Conservation (phyloP, 1,140 invertebrate species). For the Ericerus pela region DNA sequence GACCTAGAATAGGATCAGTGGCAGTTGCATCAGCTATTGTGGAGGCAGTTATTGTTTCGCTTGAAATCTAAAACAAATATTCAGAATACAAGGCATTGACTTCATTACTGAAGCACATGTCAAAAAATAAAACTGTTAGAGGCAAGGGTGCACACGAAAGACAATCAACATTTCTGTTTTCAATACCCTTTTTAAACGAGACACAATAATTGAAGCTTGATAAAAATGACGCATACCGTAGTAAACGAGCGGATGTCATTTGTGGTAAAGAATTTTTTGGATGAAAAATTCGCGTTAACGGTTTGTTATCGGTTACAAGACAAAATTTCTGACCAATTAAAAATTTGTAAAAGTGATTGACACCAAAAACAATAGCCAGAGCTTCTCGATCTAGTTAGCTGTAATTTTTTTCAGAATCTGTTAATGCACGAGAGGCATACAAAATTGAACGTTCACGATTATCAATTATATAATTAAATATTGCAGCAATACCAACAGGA, state of each 20-base stretch:
- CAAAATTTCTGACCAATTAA: conserved; percentile 33
- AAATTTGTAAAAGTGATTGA: conserved; percentile 27
- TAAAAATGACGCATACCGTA: conserved; percentile 1
- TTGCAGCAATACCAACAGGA: conserved; percentile 24
- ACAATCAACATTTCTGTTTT: conserved; percentile 23
- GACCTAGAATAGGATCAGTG: neutral
- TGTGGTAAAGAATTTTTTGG: conserved; percentile 11
- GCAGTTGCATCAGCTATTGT: neutral
- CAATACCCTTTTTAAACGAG: conserved; percentile 12
- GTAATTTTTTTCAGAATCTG: conserved; percentile 31
- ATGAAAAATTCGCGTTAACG: conserved; percentile 33
- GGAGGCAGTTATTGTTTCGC: neutral
- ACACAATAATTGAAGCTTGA: conserved; percentile 7
- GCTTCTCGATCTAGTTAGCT: conserved; percentile 34
- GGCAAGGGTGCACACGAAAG: conserved; percentile 13
- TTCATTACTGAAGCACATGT: no score
- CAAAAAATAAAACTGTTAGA: no score
- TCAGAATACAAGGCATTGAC: neutral
- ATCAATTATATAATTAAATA: conserved; percentile 28
- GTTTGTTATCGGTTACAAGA: conserved; percentile 36
- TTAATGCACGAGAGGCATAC: conserved; percentile 32
- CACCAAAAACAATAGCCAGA: conserved; percentile 28
- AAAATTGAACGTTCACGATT: conserved; percentile 29
- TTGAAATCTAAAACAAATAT: neutral
- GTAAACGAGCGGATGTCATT: conserved; percentile 3